Evolutionary conservation across 35 echinoderm and acorn worm genomes (phyloP).

Genomic region (Strongylocentrotus purpuratus): DNA sequence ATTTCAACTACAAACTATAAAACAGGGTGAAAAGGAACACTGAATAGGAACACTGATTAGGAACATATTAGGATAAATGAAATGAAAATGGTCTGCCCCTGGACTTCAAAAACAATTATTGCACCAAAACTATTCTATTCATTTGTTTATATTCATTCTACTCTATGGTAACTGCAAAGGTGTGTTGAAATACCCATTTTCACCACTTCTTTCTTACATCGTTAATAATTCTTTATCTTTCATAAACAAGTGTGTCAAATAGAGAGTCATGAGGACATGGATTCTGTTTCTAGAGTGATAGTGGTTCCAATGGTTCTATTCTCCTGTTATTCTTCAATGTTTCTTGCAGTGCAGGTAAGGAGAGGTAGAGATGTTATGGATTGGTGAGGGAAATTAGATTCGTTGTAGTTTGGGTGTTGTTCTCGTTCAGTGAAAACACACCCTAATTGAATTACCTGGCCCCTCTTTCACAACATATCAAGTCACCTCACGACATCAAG

Average conservation of each 20-base stretch:
- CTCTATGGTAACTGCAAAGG: background rate
- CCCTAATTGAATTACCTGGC: constrained; percentile 29
- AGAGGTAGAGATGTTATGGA: constrained; percentile 5
- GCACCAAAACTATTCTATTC: too few relatives aligned
- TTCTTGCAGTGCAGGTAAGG: background rate
- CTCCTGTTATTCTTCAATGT: background rate
- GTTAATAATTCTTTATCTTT: background rate
- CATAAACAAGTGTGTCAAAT: background rate
- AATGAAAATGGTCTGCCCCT: too few relatives aligned
- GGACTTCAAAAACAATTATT: too few relatives aligned
- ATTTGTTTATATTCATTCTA: too few relatives aligned
- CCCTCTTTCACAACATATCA: background rate
- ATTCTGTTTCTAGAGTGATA: background rate
- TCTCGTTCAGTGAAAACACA: constrained; percentile 26
- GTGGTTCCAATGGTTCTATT: background rate
- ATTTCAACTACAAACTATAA: background rate
- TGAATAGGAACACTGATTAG: too few relatives aligned
- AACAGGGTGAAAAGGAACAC: too few relatives aligned
- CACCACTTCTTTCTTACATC: background rate
- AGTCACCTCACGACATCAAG: background rate
- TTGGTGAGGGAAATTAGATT: constrained; percentile 31
- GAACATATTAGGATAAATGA: too few relatives aligned
- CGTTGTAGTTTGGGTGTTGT: constrained; percentile 23
- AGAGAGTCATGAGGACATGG: background rate
- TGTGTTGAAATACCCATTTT: background rate